phyloP scores from a whole-genome alignment of 2,797 vertebrate species.

The Chrosomus eos region DNA sequence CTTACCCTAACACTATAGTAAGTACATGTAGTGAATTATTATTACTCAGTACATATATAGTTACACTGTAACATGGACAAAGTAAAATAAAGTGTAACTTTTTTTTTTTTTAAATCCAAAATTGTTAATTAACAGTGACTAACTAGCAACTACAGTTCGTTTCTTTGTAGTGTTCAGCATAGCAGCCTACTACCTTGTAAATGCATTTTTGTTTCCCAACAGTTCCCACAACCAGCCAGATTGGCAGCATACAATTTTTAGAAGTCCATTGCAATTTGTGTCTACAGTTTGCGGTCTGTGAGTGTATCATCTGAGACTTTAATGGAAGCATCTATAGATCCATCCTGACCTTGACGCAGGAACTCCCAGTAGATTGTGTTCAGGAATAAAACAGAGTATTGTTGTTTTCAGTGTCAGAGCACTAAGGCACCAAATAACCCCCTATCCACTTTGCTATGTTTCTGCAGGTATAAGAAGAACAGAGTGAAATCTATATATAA shows the following conservation, averaged over 20 bases:
- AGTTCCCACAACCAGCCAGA: neutral
- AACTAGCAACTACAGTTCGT: neutral
- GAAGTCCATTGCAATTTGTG: neutral
- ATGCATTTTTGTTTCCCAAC: neutral
- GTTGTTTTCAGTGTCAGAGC: constrained; percentile 19
- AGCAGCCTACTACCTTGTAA: neutral
- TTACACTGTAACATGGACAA: neutral
- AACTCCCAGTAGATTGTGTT: constrained; percentile 31
- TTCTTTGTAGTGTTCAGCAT: neutral
- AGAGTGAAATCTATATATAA: constrained; percentile 20
- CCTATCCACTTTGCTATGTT: constrained; percentile 1
- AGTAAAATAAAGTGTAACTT: neutral
- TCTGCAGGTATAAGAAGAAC: constrained; percentile 15
- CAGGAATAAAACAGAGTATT: neutral
- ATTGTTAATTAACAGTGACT: neutral
- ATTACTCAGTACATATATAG: neutral
- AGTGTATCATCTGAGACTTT: neutral
- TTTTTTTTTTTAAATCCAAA: neutral
- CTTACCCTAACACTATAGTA: no score
- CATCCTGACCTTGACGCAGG: neutral
- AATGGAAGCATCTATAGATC: constrained; percentile 13
- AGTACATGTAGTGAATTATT: neutral
- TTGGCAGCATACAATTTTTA: neutral
- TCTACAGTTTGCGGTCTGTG: neutral
- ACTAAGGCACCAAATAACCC: constrained; percentile 21